These are phyloP conservation scores for Desmophyllum pertusum DNA, from an alignment of 92 coral and sea anemone species.

Conservation along the genomic window DNA sequence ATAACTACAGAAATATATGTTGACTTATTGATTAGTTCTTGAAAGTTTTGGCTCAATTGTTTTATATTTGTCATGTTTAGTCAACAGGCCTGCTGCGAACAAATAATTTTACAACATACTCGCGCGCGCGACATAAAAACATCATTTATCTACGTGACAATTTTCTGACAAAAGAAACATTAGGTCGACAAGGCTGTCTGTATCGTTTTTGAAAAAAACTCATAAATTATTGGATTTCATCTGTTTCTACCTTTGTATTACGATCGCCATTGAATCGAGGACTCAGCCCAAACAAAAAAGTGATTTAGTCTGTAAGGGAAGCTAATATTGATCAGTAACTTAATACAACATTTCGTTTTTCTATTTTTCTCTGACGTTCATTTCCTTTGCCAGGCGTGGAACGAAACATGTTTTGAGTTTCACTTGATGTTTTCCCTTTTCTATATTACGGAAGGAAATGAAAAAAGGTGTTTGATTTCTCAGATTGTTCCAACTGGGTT, in stretches of 20 bases:
- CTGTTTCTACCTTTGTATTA: background rate
- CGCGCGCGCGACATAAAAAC: background rate
- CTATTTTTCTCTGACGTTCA: background rate
- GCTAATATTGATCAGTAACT: background rate
- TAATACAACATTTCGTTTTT: background rate
- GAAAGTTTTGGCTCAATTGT: background rate
- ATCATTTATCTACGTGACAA: background rate
- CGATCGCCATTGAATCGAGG: background rate
- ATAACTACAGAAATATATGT: background rate
- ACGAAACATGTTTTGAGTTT: conserved; percentile 3
- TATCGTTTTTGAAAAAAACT: background rate
- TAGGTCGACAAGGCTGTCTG: background rate
- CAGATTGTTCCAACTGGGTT: background rate
- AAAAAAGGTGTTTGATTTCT: background rate
- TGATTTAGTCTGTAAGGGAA: background rate
- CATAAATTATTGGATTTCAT: background rate
- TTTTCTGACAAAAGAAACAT: background rate
- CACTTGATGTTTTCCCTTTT: background rate
- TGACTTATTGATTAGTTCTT: conserved; percentile 3
- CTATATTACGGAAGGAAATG: conserved; percentile 7
- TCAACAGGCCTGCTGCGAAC: background rate
- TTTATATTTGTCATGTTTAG: background rate
- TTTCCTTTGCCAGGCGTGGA: conserved; percentile 10
- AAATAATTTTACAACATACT: background rate
- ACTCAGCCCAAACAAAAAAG: background rate